phyloP scores from a whole-genome alignment of 1,140 invertebrate species.

The Zaprionus camerounensis region DNA sequence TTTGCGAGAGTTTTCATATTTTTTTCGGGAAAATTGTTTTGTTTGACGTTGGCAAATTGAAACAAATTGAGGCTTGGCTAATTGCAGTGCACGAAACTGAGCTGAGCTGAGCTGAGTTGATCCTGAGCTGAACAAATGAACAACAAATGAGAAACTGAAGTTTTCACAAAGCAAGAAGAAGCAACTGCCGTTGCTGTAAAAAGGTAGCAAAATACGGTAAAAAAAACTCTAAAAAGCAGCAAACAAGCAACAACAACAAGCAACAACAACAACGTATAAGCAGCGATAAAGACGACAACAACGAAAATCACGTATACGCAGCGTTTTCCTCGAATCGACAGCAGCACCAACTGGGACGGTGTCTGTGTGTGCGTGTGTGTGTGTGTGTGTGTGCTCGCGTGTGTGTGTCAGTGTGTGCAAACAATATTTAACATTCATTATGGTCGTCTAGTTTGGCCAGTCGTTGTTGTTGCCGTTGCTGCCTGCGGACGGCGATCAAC shows the following conservation, averaged over 20 bases:
- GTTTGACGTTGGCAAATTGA: conserved; percentile 63
- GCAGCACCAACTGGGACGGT: not conserved
- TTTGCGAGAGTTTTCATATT: not conserved
- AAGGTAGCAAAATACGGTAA: conserved; percentile 47
- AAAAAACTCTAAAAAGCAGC: conserved; percentile 14
- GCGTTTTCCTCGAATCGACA: conserved; percentile 43
- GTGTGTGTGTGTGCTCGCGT: conserved; percentile 15
- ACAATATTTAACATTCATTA: conserved; percentile 70
- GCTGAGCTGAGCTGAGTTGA: too few species aligned
- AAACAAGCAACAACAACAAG: conserved; percentile 2
- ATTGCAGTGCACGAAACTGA: conserved; percentile 31
- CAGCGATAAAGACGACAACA: conserved; percentile 7
- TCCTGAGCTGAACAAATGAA: conserved; percentile 22
- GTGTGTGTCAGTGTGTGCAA: conserved; percentile 43
- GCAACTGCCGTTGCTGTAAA: conserved; percentile 10
- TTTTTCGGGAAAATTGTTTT: not conserved
- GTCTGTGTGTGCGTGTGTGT: conserved; percentile 7
- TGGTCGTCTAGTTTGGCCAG: conserved; percentile 62
- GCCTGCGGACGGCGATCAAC: conserved; percentile 30
- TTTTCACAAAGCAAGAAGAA: conserved; percentile 34
- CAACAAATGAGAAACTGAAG: conserved; percentile 40
- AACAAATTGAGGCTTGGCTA: conserved; percentile 65
- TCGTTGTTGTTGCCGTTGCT: conserved; percentile 18
- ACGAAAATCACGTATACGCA: conserved; percentile 53
- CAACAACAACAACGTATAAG: not conserved